Percentiles rank a stretch among this genome's conserved stretches.
These are phyloP conservation scores for Zootoca vivipara DNA, from an alignment of 2,113 vertebrate genomes.

Conservation along the genomic window DNA sequence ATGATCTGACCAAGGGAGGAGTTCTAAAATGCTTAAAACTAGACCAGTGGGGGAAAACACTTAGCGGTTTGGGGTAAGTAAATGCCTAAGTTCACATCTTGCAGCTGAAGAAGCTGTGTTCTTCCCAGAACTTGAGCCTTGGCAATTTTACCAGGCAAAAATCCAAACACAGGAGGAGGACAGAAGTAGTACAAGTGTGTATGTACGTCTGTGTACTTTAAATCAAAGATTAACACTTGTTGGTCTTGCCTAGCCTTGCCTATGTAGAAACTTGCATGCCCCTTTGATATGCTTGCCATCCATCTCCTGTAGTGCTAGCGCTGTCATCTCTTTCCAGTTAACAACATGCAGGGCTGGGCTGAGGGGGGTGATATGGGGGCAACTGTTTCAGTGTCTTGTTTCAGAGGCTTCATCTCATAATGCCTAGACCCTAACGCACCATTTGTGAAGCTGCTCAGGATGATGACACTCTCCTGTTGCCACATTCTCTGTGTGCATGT, in stretches of 20 bases:
- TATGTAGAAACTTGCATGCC: slow-evolving; percentile 59
- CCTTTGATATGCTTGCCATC: slow-evolving; percentile 33
- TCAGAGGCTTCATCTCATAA: slow-evolving; percentile 68
- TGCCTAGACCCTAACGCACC: not conserved
- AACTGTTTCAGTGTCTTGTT: slow-evolving; percentile 59
- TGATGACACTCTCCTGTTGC: slow-evolving; percentile 39
- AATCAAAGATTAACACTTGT: not conserved
- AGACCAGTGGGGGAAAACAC: slow-evolving; percentile 65
- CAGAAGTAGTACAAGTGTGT: not conserved
- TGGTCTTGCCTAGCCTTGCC: not conserved
- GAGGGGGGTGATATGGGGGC: not conserved
- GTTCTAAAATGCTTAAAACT: slow-evolving; percentile 52
- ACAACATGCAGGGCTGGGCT: not conserved
- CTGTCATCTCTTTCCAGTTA: not conserved
- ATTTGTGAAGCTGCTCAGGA: slow-evolving; percentile 63
- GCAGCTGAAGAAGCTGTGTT: not conserved
- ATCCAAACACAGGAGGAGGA: not conserved
- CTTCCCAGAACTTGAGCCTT: slow-evolving; percentile 25
- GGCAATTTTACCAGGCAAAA: not conserved
- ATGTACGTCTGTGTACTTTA: not conserved
- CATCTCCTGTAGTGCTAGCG: slow-evolving; percentile 20
- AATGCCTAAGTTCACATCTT: slow-evolving; percentile 31
- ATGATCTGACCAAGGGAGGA: not conserved
- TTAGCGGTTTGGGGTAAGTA: slow-evolving; percentile 56
- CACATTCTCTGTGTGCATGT: slow-evolving; percentile 57